phyloP scores from a whole-genome alignment of 2,888 invertebrate genomes.

The Ashinkailepas kermadecensis region DNA sequence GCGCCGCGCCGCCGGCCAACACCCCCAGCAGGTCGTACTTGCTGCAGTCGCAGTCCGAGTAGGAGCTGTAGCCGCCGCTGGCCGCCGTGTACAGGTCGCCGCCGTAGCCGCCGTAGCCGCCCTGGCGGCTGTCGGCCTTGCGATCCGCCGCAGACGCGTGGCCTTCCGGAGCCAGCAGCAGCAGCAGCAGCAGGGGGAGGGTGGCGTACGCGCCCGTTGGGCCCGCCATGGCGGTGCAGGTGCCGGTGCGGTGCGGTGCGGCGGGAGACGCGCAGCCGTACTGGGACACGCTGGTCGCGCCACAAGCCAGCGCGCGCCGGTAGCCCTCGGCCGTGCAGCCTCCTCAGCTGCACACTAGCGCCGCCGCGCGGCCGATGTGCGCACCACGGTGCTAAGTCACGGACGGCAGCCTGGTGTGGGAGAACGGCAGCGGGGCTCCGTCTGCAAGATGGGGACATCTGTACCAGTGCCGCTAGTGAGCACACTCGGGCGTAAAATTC shows the following conservation, averaged over 20 bases:
- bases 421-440: neutral
- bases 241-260: no score
- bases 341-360: neutral
- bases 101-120: neutral
- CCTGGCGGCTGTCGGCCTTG: neutral
- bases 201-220: neutral
- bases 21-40: slow-evolving; percentile 16
- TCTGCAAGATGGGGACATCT: no score
- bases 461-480: no score
- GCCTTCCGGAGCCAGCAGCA: neutral
- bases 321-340: no score
- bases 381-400: neutral
- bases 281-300: neutral
- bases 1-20: neutral
- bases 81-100: neutral
- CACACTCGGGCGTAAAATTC: neutral
- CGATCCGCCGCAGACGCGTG: neutral
- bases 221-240: no score
- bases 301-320: no score
- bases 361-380: neutral
- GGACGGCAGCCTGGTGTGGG: neutral
- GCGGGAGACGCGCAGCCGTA: no score
- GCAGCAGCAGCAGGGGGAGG: neutral
- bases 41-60: neutral
- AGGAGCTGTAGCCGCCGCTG: slow-evolving; percentile 4